Evolutionary conservation across 2,113 vertebrate species (phyloP).

Genomic region (Choloepus hoffmanni): DNA sequence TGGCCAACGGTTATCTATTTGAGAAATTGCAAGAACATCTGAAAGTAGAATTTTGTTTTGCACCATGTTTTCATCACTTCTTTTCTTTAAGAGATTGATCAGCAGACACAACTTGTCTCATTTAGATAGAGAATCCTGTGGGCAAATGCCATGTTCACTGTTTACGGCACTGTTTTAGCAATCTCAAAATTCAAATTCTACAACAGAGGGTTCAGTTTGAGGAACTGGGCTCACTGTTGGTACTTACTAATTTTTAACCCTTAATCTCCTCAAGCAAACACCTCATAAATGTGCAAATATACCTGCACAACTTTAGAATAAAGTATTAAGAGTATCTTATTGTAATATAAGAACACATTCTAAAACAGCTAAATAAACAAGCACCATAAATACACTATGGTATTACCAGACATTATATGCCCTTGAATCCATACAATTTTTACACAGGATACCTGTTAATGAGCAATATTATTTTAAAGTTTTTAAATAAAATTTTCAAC

Average conservation of each 20-base stretch:
- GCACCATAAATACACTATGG: background rate
- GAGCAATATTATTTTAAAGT: conserved; percentile 1
- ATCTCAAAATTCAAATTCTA: conserved; percentile 13
- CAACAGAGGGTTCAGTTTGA: conserved; percentile 1
- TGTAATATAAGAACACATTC: background rate
- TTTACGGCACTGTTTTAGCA: background rate
- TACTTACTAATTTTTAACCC: conserved; percentile 46
- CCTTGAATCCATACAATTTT: background rate
- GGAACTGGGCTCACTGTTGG: background rate
- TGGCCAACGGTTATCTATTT: background rate
- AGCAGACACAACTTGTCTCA: background rate
- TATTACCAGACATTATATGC: background rate
- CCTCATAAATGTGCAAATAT: background rate
- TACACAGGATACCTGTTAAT: conserved; percentile 22
- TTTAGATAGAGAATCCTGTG: background rate
- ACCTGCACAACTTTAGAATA: background rate
- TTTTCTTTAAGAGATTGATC: conserved; percentile 14
- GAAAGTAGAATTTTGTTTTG: conserved; percentile 48
- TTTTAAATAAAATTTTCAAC: conserved; percentile 59
- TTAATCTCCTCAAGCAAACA: conserved; percentile 1
- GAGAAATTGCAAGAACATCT: background rate
- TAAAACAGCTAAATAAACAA: conserved; percentile 42
- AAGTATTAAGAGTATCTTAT: background rate
- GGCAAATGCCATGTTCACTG: background rate
- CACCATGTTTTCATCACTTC: background rate